Evolutionary conservation across 2,888 invertebrate genomes (phyloP).

Genomic region (Nomada hirtipes): DNA sequence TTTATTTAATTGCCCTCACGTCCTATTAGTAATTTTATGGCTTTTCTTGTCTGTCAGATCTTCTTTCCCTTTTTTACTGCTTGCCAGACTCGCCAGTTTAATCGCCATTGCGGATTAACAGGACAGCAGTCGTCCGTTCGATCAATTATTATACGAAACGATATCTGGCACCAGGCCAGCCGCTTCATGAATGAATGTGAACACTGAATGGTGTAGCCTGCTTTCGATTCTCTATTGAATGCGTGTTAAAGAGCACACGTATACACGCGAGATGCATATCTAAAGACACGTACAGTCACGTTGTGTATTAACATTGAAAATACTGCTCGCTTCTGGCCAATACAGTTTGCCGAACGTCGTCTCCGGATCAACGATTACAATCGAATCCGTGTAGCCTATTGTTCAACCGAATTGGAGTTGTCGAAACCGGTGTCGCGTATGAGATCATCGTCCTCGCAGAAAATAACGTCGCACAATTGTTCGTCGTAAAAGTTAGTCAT

Average conservation of each 20-base stretch:
- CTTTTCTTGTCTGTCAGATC: too few species aligned
- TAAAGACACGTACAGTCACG: constrained; percentile 26
- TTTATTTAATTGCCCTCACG: neutral
- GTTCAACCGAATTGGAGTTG: constrained; percentile 27
- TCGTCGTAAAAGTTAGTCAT: neutral
- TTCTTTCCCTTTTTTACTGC: too few species aligned
- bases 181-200: constrained; percentile 45
- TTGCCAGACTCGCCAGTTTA: neutral
- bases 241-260: constrained; percentile 29
- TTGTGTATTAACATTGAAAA: constrained; percentile 29
- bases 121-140: constrained; percentile 5
- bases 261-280: constrained; percentile 49
- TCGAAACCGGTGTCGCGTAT: constrained; percentile 5
- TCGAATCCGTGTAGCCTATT: constrained; percentile 32
- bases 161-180: constrained; percentile 25
- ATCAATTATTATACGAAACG: constrained; percentile 40
- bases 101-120: constrained; percentile 1
- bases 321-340: neutral
- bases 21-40: too few species aligned
- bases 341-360: neutral
- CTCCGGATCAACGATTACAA: constrained; percentile 43
- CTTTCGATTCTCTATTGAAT: constrained; percentile 42
- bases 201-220: constrained; percentile 30
- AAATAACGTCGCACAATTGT: constrained; percentile 13
- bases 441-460: constrained; percentile 12